Base-by-base conservation (phyloP, 2,113 vertebrate species). In the Alaudala cheleensis region DNA sequence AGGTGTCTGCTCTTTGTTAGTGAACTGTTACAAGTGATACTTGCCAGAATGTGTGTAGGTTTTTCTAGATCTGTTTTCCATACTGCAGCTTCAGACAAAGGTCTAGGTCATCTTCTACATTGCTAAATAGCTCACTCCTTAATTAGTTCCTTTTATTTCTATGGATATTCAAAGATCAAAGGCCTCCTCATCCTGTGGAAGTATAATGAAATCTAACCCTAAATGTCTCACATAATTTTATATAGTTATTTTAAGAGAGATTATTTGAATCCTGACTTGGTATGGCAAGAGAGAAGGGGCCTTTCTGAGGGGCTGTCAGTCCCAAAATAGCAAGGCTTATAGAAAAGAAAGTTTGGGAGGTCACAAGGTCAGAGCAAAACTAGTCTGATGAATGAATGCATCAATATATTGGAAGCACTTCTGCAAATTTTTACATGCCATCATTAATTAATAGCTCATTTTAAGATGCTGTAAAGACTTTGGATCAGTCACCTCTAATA, bases 141-240 rank as follows among this genome's bases (percentile, higher is more conserved):
- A 72, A 83, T 91, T 78, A 67, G 72, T 90, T 97, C 71, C 60
- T 58, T 86, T 94, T 47, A 90, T 92, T 97, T 83, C 90, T 66
- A 18, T 21, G 47, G 51, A 26, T 90, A 82, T 82, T 78, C 64
- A 74, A 77, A 81, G 79, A 95, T 90, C 79, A 94, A 95, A 93
- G 72, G 20, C 22, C 40, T 71, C 70, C 44, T 71, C 69, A 66
- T 96, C 72, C 86, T 86, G 71, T 81, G 76, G 60, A 93, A 93
- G 76, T 81, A 66, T 73, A 66, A 45, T 65, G 91, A 95, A 95
- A 95, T 83, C 51, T 77, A 91, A 82, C 34, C 50, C 79, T 82
- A 77, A 85, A 67, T 78, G 40, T 83, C 60, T 95, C 49, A 83
- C 71, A 44, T 90, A 80, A 94, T 94, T 96, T 92, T 86, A 81